A percentile compares a stretch with the other conserved stretches of the same genome.
phyloP scores from a whole-genome alignment of 2,797 vertebrate genomes.

The Ibycter americanus region DNA sequence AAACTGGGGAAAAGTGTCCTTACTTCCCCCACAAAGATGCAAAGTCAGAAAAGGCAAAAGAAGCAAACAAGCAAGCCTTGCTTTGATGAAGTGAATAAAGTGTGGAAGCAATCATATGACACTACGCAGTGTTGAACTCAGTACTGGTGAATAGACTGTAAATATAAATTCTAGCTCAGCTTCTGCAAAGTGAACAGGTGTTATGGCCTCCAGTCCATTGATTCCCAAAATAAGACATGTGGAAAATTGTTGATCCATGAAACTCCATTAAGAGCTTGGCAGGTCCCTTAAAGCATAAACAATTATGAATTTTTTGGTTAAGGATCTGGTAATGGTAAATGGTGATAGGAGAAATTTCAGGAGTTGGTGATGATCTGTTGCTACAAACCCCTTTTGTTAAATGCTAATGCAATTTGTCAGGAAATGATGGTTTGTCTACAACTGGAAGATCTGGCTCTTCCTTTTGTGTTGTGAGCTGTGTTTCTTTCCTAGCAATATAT shows the following conservation, averaged over 20 bases:
- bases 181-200: slow-evolving; percentile 47
- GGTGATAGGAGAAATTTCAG: not conserved
- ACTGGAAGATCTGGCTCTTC: not conserved
- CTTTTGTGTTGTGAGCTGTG: not conserved
- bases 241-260: slow-evolving; percentile 48
- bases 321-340: not conserved
- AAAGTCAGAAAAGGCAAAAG: not conserved
- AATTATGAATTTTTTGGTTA: not conserved
- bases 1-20: not conserved
- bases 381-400: not conserved
- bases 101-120: not conserved
- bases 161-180: slow-evolving; percentile 30
- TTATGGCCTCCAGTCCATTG: slow-evolving; percentile 49
- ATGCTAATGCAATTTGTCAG: not conserved
- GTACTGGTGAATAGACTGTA: slow-evolving; percentile 18
- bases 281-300: not conserved
- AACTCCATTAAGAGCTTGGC: slow-evolving; percentile 43
- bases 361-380: not conserved
- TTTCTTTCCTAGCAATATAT: not conserved
- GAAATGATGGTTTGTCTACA: not conserved
- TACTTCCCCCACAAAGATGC: not conserved
- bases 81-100: not conserved
- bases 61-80: not conserved
- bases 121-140: not conserved
- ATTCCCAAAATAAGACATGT: slow-evolving; percentile 53